Evolutionary conservation across 2,113 vertebrate genomes (phyloP).

Genomic region (Dromiciops gliroides): DNA sequence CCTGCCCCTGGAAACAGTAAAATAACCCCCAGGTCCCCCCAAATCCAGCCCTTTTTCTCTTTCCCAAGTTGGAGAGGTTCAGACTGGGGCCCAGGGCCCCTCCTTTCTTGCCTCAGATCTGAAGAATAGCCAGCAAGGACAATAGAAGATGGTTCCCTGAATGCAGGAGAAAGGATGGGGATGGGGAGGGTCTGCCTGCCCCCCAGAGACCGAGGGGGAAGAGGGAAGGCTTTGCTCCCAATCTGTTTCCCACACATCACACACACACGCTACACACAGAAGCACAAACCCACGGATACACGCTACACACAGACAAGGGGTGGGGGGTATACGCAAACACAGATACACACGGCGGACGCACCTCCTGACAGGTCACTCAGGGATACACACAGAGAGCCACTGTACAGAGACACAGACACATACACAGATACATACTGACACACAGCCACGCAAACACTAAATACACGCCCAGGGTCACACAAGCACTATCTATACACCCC

Average conservation of each 20-base stretch:
- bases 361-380: not conserved
- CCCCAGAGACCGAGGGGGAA: not conserved
- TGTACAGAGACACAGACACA: not conserved
- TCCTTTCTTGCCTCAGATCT: not conserved
- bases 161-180: not conserved
- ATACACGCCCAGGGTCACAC: not conserved
- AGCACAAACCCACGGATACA: not conserved
- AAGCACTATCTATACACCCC: not conserved
- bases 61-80: not conserved
- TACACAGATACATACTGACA: not conserved
- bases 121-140: not conserved
- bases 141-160: not conserved
- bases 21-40: accelerated
- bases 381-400: no score
- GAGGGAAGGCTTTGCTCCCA: not conserved
- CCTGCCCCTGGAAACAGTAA: not conserved
- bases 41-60: no score
- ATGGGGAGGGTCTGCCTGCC: not conserved
- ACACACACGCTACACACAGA: not conserved
- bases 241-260: not conserved
- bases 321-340: not conserved
- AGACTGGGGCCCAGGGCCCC: not conserved
- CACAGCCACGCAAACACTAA: not conserved
- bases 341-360: not conserved
- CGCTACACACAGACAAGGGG: not conserved